Evolutionary conservation across 1,140 invertebrate species (phyloP).

Genomic region (Cherax quadricarinatus): DNA sequence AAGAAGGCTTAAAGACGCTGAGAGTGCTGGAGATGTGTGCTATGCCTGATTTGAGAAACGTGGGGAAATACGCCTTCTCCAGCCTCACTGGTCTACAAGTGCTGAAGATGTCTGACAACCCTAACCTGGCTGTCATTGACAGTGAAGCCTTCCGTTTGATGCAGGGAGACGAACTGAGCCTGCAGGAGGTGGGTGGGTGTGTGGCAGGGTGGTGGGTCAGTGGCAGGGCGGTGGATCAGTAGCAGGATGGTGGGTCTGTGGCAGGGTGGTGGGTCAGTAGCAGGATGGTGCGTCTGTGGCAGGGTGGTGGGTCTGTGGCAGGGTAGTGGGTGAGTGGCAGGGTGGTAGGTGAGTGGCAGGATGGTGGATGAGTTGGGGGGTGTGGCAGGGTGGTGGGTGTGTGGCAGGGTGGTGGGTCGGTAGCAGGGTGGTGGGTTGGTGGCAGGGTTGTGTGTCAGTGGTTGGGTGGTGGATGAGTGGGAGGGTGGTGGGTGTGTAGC

Average conservation of each 20-base stretch:
- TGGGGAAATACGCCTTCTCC: constrained; percentile 47
- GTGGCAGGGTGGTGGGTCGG: too few relatives aligned
- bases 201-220: background rate
- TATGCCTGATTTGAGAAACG: constrained; percentile 30
- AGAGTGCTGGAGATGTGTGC: constrained; percentile 32
- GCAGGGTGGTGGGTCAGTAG: too few relatives aligned
- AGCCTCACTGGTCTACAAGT: constrained; percentile 13
- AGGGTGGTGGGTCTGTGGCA: background rate
- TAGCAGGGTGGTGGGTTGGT: too few relatives aligned
- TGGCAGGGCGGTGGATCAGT: too few relatives aligned
- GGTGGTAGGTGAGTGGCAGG: too few relatives aligned
- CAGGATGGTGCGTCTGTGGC: too few relatives aligned
- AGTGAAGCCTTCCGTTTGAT: constrained; percentile 18
- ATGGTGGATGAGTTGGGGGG: too few relatives aligned
- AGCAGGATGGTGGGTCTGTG: too few relatives aligned
- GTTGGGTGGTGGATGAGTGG: too few relatives aligned
- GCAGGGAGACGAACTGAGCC: constrained; percentile 11
- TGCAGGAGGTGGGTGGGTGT: constrained; percentile 24
- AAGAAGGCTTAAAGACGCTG: background rate
- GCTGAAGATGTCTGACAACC: constrained; percentile 47
- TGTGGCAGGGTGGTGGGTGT: too few relatives aligned
- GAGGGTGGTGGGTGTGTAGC: too few relatives aligned
- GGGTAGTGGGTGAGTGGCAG: background rate
- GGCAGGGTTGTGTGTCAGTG: background rate
- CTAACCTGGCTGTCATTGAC: constrained; percentile 25